Percentiles rank a stretch among this genome's conserved stretches.
Conservation (phyloP, 2,113 vertebrate species). For the Aythya baeri region DNA sequence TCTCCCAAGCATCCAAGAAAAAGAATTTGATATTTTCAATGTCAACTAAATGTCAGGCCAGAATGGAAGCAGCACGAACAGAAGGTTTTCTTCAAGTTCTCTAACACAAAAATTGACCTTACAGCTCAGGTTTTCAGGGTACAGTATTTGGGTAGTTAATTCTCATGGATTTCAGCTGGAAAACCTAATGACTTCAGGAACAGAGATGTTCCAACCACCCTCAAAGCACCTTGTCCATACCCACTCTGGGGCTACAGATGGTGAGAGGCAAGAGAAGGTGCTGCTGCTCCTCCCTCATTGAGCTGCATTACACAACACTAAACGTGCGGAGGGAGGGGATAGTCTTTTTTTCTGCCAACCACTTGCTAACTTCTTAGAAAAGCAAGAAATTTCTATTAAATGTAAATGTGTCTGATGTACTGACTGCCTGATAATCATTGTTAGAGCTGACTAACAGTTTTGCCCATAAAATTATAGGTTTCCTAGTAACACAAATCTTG, state of each 20-base stretch:
- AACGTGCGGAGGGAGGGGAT: neutral
- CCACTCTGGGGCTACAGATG: neutral
- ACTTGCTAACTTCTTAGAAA: neutral
- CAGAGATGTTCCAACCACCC: neutral
- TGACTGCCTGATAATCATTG: neutral
- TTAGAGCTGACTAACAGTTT: neutral
- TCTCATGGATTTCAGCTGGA: neutral
- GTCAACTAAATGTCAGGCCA: conserved; percentile 34
- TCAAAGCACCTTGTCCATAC: neutral
- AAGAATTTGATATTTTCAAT: conserved; percentile 29
- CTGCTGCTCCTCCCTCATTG: neutral
- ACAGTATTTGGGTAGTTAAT: neutral
- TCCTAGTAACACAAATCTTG: neutral
- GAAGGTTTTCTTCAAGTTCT: neutral
- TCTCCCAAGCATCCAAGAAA: conserved; percentile 15
- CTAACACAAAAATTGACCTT: neutral
- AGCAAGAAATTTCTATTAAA: neutral
- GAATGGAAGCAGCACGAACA: neutral
- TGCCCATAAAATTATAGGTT: neutral
- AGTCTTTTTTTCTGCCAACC: neutral
- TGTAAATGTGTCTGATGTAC: neutral
- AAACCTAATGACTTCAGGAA: neutral
- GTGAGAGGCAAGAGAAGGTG: neutral
- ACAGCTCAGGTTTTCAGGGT: neutral
- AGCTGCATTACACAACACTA: fast-evolving